phyloP scores from a whole-genome alignment of 2,797 vertebrate genomes.

The Microctenopoma steveboyesi region DNA sequence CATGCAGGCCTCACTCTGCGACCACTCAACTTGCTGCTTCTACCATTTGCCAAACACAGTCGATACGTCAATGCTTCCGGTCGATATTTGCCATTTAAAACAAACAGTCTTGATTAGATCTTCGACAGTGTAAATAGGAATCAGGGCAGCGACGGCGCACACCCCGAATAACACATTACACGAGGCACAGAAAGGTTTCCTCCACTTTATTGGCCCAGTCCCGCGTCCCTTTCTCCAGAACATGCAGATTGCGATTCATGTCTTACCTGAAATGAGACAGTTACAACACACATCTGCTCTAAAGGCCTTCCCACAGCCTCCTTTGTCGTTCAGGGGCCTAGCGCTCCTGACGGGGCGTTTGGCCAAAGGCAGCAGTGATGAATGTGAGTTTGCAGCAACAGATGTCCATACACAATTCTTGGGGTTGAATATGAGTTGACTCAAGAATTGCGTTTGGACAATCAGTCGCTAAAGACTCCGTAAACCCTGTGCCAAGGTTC shows the following conservation, averaged over 20 bases:
- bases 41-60: constrained; percentile 72
- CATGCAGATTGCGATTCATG: constrained; percentile 34
- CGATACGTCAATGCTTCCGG: constrained; percentile 73
- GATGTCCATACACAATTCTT: constrained; percentile 99
- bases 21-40: constrained; percentile 65
- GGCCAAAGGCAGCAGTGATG: constrained; percentile 74
- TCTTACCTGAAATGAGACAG: constrained; percentile 73
- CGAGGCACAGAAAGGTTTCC: constrained; percentile 61
- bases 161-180: constrained; percentile 64
- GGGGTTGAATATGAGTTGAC: constrained; percentile 89
- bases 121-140: constrained; percentile 81
- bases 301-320: constrained; percentile 31
- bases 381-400: constrained; percentile 93
- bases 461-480: constrained; percentile 91
- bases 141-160: constrained; percentile 54
- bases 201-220: constrained; percentile 68
- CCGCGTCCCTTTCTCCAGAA: constrained; percentile 22
- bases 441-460: constrained; percentile 99
- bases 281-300: constrained; percentile 45
- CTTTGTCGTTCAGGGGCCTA: constrained; percentile 53
- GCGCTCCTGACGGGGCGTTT: constrained; percentile 49
- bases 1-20: constrained; percentile 58
- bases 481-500: constrained; percentile 39
- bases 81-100: constrained; percentile 82
- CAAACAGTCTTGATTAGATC: constrained; percentile 80